Evolutionary conservation across 2,888 invertebrate genomes (phyloP).

Genomic region (Argyresthia albistria): DNA sequence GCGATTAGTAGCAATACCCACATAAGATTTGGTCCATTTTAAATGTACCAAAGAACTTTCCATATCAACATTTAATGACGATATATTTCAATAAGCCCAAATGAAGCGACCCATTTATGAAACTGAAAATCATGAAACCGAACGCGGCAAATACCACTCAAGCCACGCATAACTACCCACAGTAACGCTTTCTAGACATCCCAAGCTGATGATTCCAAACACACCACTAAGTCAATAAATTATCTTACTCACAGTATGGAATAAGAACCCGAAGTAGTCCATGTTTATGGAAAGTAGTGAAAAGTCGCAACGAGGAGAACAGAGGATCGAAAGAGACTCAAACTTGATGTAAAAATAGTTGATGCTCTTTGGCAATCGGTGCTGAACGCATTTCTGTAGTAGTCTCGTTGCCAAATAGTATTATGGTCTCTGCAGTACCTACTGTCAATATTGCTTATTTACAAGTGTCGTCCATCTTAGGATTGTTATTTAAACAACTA

Average conservation of each 20-base stretch:
- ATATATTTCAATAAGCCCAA: no score
- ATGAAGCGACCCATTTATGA: no score
- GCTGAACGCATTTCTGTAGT: slow-evolving; percentile 27
- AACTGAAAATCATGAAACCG: no score
- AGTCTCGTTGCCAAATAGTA: slow-evolving; percentile 28
- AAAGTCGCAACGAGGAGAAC: not conserved
- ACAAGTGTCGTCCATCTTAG: no score
- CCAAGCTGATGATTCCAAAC: not conserved
- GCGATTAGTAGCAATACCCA: no score
- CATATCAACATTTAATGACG: no score
- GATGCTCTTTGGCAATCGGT: slow-evolving; percentile 1
- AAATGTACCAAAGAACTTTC: no score
- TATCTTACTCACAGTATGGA: slow-evolving; percentile 13
- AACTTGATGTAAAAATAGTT: not conserved
- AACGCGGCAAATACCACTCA: not conserved
- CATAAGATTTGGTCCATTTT: no score
- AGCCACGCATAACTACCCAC: not conserved
- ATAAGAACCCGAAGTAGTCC: slow-evolving; percentile 17
- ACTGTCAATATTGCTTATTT: no score
- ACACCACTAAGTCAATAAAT: not conserved
- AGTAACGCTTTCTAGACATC: not conserved
- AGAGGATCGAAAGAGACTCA: not conserved
- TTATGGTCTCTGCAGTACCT: no score
- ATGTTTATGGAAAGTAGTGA: slow-evolving; percentile 4
- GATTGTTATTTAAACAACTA: no score